Percentiles rank a stretch among this genome's conserved stretches.
Conservation (phyloP, 2,888 invertebrate species). For the Erynnis tages region DNA sequence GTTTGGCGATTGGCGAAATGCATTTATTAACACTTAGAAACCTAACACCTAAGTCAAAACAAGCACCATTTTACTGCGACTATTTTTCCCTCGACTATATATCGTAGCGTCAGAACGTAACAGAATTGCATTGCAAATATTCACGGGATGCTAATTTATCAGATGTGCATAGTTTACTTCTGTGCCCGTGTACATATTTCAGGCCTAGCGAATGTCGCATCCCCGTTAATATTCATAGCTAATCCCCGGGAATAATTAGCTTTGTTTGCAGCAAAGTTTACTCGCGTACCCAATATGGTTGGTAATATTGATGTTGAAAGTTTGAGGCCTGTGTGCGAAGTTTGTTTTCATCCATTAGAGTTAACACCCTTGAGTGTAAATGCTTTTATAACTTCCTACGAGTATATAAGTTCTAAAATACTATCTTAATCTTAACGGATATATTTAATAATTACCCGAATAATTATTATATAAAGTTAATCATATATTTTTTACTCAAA, state of each 20-base stretch:
- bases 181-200: slow-evolving; percentile 19
- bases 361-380: slow-evolving; percentile 8
- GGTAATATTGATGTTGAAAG: slow-evolving; percentile 20
- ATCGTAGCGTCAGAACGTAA: neutral
- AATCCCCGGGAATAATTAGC: slow-evolving; percentile 24
- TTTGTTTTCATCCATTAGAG: slow-evolving; percentile 8
- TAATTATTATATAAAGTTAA: too few relatives aligned
- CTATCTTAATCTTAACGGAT: neutral
- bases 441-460: neutral
- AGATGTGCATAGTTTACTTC: slow-evolving; percentile 13
- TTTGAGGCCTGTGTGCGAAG: slow-evolving; percentile 10
- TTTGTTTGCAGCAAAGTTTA: slow-evolving; percentile 16
- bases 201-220: slow-evolving; percentile 17
- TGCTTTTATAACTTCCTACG: neutral
- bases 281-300: slow-evolving; percentile 15
- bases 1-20: too few relatives aligned
- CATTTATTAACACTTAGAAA: too few relatives aligned
- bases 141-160: slow-evolving; percentile 17
- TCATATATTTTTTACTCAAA: too few relatives aligned
- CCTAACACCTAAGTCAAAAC: too few relatives aligned
- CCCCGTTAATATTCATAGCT: slow-evolving; percentile 26
- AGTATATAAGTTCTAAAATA: neutral
- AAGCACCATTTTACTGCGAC: neutral
- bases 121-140: slow-evolving; percentile 27
- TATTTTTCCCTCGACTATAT: neutral